A percentile compares a stretch with the other conserved stretches of the same genome.
phyloP scores from a whole-genome alignment of 2,888 invertebrate species.

The Chalcosyrphus nemorum region DNA sequence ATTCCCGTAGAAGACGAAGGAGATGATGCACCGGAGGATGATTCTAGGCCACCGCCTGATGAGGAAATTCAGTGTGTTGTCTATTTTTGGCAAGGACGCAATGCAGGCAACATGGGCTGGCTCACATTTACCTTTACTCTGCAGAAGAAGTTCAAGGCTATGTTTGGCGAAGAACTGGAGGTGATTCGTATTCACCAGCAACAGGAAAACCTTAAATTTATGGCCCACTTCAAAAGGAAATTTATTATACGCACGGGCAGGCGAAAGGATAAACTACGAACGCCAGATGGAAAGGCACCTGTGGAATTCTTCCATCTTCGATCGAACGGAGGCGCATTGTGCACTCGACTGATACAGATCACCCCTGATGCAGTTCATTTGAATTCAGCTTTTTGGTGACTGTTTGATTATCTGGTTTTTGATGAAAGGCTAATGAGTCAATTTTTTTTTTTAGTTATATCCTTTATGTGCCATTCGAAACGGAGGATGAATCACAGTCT shows the following conservation, averaged over 20 bases:
- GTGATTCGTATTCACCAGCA: conserved; percentile 98
- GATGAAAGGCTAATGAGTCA: no score
- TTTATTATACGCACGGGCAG: conserved; percentile 96
- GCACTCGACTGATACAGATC: conserved; percentile 95
- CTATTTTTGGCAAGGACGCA: conserved; percentile 99
- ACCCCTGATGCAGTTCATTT: conserved; percentile 91
- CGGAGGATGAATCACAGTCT: conserved; percentile 88
- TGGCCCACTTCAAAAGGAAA: conserved; percentile 97
- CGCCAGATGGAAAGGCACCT: conserved; percentile 82
- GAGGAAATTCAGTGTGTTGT: conserved; percentile 93
- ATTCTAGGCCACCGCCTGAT: conserved; percentile 77
- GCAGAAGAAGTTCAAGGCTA: conserved; percentile 94
- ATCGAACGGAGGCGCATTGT: conserved; percentile 97
- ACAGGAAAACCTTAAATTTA: conserved; percentile 98
- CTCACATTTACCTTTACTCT: conserved; percentile 98
- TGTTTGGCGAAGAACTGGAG: conserved; percentile 95
- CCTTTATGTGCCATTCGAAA: conserved; percentile 95
- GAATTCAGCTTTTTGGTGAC: conserved; percentile 97
- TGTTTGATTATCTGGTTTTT: not conserved
- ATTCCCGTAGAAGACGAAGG: conserved; percentile 87
- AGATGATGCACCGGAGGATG: conserved; percentile 82
- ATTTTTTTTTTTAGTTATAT: conserved; percentile 92
- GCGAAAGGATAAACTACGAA: conserved; percentile 84
- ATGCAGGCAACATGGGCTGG: conserved; percentile 99
- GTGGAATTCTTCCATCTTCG: conserved; percentile 97